These are phyloP conservation scores for Ganaspis brasiliensis DNA, from an alignment of 2,888 invertebrate genomes.

Conservation along the genomic window DNA sequence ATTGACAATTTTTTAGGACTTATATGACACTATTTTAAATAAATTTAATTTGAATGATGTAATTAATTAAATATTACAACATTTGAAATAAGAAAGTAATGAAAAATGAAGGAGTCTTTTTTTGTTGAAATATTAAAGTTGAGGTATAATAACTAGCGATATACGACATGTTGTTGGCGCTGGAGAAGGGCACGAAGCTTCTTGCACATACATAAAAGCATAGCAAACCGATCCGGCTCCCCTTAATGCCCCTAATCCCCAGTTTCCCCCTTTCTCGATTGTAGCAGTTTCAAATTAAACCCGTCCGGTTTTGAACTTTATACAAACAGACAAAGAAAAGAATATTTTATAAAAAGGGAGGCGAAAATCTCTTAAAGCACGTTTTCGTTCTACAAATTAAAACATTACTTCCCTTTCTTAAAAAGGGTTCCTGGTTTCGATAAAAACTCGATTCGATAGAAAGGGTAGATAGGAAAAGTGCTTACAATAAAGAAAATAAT, in stretches of 20 bases:
- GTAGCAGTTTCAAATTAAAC: conserved; percentile 44
- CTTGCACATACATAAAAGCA: conserved; percentile 39
- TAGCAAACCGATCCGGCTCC: conserved; percentile 43
- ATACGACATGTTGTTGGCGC: conserved; percentile 37
- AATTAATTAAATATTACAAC: too few relatives aligned
- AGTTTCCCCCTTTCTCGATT: conserved; percentile 43
- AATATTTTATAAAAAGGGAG: conserved; percentile 33
- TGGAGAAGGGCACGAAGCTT: conserved; percentile 38
- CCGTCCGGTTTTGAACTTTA: conserved; percentile 43
- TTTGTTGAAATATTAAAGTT: not conserved
- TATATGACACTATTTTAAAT: too few relatives aligned
- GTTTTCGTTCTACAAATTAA: conserved; percentile 34
- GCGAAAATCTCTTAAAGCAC: conserved; percentile 27
- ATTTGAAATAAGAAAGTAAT: too few relatives aligned
- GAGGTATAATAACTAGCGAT: not conserved
- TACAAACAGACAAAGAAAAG: conserved; percentile 43
- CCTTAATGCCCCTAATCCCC: conserved; percentile 39
- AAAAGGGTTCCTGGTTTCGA: not conserved
- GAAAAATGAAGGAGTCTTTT: not conserved
- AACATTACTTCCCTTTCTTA: conserved; percentile 10
- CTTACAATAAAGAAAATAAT: not conserved
- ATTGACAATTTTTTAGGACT: too few relatives aligned
- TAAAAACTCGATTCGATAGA: not conserved
- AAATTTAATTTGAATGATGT: too few relatives aligned
- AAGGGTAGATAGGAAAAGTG: conserved; percentile 9